Conservation (phyloP, 2,113 vertebrate genomes). For the Psammodynastes pulverulentus region DNA sequence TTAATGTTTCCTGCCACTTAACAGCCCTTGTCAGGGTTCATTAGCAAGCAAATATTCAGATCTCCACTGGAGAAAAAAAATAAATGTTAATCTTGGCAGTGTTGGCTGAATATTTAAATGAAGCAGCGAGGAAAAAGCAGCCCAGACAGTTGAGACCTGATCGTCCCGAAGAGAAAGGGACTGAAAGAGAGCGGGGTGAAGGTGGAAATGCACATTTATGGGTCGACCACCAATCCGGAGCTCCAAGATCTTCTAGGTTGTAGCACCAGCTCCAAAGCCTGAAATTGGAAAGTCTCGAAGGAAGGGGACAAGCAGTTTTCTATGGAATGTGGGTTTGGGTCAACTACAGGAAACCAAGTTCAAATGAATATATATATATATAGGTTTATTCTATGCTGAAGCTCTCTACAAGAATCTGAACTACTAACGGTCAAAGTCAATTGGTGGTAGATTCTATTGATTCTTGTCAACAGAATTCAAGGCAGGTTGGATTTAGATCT, state of each 20-base stretch:
- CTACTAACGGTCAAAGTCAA: not conserved
- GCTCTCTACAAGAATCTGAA: not conserved
- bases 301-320: not conserved
- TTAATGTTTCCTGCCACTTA: slow-evolving; percentile 91
- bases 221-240: not conserved
- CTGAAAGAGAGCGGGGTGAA: fast-evolving
- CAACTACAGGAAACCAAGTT: too few relatives aligned
- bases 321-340: not conserved
- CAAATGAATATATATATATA: too few relatives aligned
- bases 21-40: slow-evolving; percentile 94
- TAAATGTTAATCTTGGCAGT: slow-evolving; percentile 69
- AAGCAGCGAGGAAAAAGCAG: slow-evolving; percentile 35
- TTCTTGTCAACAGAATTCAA: not conserved
- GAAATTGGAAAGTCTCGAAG: not conserved
- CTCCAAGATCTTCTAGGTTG: not conserved
- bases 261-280: not conserved
- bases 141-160: slow-evolving; percentile 47
- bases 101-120: slow-evolving; percentile 67
- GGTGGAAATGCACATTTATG: not conserved
- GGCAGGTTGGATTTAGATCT: not conserved
- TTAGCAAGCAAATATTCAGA: slow-evolving; percentile 77
- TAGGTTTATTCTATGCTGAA: too few relatives aligned
- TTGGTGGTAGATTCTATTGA: not conserved
- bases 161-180: not conserved
- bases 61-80: slow-evolving; percentile 56